These are phyloP conservation scores for Harpalus rufipes DNA, from an alignment of 2,888 invertebrate genomes.

Conservation along the genomic window DNA sequence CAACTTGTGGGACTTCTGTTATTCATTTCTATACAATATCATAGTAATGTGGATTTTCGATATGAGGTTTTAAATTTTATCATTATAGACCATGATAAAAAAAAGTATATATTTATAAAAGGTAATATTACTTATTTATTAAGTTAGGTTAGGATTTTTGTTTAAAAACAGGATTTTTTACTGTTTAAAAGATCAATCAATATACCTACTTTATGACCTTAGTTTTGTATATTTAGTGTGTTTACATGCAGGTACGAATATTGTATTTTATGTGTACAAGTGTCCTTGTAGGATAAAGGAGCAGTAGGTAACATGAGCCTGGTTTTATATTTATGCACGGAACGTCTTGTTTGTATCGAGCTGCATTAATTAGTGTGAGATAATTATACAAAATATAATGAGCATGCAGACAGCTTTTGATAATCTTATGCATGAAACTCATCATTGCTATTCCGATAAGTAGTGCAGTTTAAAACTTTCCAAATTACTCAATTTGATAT, in stretches of 20 bases:
- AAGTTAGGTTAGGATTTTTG: no score
- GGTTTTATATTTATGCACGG: conserved; percentile 1
- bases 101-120: not conserved
- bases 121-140: not conserved
- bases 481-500: not conserved
- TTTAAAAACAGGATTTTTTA: no score
- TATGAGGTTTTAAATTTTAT: not conserved
- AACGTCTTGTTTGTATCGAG: conserved; percentile 6
- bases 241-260: no score
- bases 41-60: not conserved
- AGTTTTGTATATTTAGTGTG: no score
- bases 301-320: not conserved
- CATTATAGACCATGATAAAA: not conserved
- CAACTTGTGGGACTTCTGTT: not conserved
- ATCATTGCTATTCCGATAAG: not conserved
- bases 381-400: conserved; percentile 22
- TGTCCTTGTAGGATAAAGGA: not conserved
- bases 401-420: not conserved
- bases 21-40: not conserved
- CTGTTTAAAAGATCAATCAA: no score
- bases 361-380: conserved; percentile 33
- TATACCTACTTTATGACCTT: no score
- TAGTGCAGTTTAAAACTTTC: not conserved
- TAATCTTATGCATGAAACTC: not conserved
- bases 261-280: not conserved